Percentiles rank a stretch among this genome's conserved stretches.
phyloP scores from a whole-genome alignment of 2,888 invertebrate genomes.

The Noctua fimbriata region DNA sequence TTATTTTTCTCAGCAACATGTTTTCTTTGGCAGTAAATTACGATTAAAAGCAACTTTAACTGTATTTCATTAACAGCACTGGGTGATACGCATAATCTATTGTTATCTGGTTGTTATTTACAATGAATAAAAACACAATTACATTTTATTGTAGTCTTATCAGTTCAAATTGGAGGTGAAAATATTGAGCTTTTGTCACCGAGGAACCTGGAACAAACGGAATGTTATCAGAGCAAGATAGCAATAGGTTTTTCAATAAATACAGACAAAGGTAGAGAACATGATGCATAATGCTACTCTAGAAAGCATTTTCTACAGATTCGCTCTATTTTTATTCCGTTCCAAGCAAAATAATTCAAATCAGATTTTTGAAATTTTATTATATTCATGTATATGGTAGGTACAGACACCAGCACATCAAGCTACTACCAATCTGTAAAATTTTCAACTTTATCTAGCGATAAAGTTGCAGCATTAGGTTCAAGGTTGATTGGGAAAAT shows the following conservation, averaged over 20 bases:
- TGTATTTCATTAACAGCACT: background rate
- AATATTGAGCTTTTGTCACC: slow-evolving; percentile 8
- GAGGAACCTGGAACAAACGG: background rate
- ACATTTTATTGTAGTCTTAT: slow-evolving; percentile 9
- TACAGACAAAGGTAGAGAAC: background rate
- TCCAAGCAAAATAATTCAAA: background rate
- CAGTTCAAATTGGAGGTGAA: slow-evolving; percentile 32
- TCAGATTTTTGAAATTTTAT: background rate
- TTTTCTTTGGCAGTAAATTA: slow-evolving; percentile 13
- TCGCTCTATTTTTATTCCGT: background rate
- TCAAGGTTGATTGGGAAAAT: too few species aligned
- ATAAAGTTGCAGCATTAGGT: too few species aligned
- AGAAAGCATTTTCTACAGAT: background rate
- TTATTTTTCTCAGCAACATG: slow-evolving; percentile 67
- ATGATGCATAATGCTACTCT: background rate
- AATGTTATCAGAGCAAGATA: slow-evolving; percentile 37
- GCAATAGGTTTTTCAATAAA: background rate
- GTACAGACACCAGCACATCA: too few species aligned
- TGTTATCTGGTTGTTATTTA: slow-evolving; percentile 27
- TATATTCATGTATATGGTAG: too few species aligned
- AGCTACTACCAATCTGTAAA: too few species aligned
- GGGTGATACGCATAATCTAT: background rate
- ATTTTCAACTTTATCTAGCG: too few species aligned
- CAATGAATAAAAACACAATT: slow-evolving; percentile 13
- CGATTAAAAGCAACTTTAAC: background rate